Conservation (phyloP, 2,113 vertebrate species). For the Eretmochelys imbricata region DNA sequence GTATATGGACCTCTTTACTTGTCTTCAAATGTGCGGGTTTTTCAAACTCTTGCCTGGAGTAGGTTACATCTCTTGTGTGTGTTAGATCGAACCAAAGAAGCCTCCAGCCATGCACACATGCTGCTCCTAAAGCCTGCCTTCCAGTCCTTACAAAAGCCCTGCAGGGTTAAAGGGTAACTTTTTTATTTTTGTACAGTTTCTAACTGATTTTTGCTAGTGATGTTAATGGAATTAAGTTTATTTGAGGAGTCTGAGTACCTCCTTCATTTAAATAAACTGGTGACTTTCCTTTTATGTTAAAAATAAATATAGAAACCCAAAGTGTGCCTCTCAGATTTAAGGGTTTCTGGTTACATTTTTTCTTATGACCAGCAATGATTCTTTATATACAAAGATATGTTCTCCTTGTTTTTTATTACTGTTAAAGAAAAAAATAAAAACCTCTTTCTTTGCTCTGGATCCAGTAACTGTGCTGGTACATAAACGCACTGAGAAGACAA, state of each 20-base stretch:
- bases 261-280: constrained; percentile 82
- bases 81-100: constrained; percentile 98
- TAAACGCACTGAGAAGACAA: constrained; percentile 98
- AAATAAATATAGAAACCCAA: constrained; percentile 85
- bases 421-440: constrained; percentile 87
- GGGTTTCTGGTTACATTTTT: constrained; percentile 96
- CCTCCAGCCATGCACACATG: constrained; percentile 97
- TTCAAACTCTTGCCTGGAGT: constrained; percentile 82
- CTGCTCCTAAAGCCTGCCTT: constrained; percentile 98
- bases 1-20: constrained; percentile 73
- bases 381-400: constrained; percentile 97
- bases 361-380: constrained; percentile 99
- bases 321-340: constrained; percentile 99
- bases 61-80: constrained; percentile 90
- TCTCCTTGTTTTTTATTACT: constrained; percentile 92
- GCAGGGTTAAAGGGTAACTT: constrained; percentile 88
- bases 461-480: constrained; percentile 97
- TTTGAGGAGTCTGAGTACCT: constrained; percentile 81
- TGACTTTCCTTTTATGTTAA: constrained; percentile 86
- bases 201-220: constrained; percentile 94
- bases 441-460: constrained; percentile 96
- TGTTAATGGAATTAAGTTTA: constrained; percentile 91
- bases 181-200: constrained; percentile 94
- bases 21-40: constrained; percentile 78
- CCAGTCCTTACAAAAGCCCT: constrained; percentile 94